Evolutionary conservation across 2,888 invertebrate genomes (phyloP).

Genomic region (Drosophila peninsularis): DNA sequence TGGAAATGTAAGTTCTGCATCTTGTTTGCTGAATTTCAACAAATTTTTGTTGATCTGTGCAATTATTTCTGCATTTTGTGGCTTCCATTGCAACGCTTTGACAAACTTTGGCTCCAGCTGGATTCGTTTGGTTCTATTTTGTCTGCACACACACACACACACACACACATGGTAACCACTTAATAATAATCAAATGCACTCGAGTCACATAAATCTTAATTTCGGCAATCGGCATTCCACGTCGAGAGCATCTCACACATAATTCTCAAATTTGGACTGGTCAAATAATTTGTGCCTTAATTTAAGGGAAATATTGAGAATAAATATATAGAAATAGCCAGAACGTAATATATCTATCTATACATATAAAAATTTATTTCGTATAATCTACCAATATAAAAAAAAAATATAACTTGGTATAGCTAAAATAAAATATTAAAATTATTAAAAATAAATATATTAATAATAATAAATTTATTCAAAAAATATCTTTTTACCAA

Average conservation of each 20-base stretch:
- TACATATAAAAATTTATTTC: too few relatives aligned
- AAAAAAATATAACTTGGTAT: too few relatives aligned
- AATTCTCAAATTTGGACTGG: neutral
- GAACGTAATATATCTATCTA: too few relatives aligned
- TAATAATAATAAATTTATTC: too few relatives aligned
- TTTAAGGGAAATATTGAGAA: neutral
- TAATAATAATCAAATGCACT: constrained; percentile 71
- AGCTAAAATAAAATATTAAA: too few relatives aligned
- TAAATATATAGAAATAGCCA: too few relatives aligned
- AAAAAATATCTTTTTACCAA: too few relatives aligned
- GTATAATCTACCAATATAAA: too few relatives aligned
- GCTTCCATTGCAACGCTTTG: constrained; percentile 1
- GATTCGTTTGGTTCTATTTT: constrained; percentile 34
- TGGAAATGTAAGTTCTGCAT: neutral
- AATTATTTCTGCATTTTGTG: neutral
- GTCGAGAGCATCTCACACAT: neutral
- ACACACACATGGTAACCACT: constrained; percentile 30
- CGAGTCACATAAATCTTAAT: constrained; percentile 62
- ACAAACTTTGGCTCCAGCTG: neutral
- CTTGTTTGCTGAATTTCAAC: neutral
- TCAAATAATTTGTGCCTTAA: neutral
- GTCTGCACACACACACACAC: neutral
- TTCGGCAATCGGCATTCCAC: constrained; percentile 42
- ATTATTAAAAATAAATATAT: too few relatives aligned
- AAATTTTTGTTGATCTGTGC: neutral